Base-by-base conservation (phyloP, 2,888 invertebrate species). In the Agrotis puta region DNA sequence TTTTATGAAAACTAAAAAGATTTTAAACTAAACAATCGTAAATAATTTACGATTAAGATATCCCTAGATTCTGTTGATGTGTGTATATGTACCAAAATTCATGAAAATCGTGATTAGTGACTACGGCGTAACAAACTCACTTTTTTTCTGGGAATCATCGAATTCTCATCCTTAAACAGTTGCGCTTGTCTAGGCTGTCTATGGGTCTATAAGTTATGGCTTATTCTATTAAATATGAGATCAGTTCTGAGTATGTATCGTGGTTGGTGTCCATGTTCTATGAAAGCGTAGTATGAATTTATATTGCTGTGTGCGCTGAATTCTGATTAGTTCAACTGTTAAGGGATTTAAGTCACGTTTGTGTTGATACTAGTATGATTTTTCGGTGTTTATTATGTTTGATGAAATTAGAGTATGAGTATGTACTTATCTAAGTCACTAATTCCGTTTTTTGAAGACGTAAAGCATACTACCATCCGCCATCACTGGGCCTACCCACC, bases 201-300 rank as follows among this genome's bases (percentile, higher is more conserved):
- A 63, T 65, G 11, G 18, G 62, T 70, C 66, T 66, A 83, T 74
- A 76, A 70, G 48, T 65, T 57, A 70, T 48, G 22, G 59, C 63
- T 62, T 58, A 83, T 51, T 53, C 61, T 69, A 64, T 45, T 68
- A 68, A 64, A 67, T 39, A 75, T 56, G 75, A 67, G 39, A 62
- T 22, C 47, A 48, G 16, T 77, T 74, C 67, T 48, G 11, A 56
- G 65, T 58, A 62, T 18, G n/a, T 48, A 14, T 59, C 58, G 27
- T 16, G 22, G 59, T 64, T 48, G 76, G 61, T 79, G 74, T 71
- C 58, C 64, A 20, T 61, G 24, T 77, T 77, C 67, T 64, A 54
- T 74, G 77, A 79, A 80, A 63, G 22, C 39, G n/a, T 54, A 65
- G 57, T 74, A 50, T 64, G 63, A 43, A 24, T 47, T 74, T 77